These are phyloP conservation scores for Loriculus beryllinus DNA, from an alignment of 2,797 vertebrate genomes.

Conservation along the genomic window DNA sequence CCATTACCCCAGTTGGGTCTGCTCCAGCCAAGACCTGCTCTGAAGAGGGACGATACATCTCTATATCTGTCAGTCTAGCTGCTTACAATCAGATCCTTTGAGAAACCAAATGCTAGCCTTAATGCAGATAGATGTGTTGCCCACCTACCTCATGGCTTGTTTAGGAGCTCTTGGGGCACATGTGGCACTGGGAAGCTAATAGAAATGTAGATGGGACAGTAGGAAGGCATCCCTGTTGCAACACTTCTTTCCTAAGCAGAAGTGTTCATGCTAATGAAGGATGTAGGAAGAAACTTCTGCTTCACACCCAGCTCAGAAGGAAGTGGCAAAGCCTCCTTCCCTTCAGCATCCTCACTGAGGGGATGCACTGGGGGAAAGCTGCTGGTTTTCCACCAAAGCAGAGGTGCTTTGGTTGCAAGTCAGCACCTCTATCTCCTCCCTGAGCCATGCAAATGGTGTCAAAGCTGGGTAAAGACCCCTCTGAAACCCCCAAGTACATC, in stretches of 20 bases:
- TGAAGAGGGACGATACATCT: neutral
- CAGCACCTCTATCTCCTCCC: neutral
- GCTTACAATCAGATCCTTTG: accelerated
- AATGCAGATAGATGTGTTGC: neutral
- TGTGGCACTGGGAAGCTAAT: accelerated
- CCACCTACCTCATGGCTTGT: neutral
- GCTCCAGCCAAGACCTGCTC: neutral
- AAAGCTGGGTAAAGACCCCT: neutral
- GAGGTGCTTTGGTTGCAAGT: neutral
- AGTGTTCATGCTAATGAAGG: neutral
- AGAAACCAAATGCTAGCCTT: neutral
- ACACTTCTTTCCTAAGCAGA: neutral
- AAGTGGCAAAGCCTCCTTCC: neutral
- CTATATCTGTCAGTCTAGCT: neutral
- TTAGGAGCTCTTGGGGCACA: neutral
- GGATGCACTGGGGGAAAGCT: neutral
- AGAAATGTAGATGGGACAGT: neutral
- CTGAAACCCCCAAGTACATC: accelerated
- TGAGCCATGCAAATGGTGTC: neutral
- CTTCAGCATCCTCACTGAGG: neutral
- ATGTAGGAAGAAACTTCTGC: neutral
- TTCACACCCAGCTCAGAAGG: neutral
- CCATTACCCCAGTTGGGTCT: neutral
- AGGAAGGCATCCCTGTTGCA: neutral
- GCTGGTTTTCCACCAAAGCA: neutral